A percentile compares a stretch with the other conserved stretches of the same genome.
phyloP scores from a whole-genome alignment of 2,797 vertebrate species.

The Acipenser oxyrinchus region DNA sequence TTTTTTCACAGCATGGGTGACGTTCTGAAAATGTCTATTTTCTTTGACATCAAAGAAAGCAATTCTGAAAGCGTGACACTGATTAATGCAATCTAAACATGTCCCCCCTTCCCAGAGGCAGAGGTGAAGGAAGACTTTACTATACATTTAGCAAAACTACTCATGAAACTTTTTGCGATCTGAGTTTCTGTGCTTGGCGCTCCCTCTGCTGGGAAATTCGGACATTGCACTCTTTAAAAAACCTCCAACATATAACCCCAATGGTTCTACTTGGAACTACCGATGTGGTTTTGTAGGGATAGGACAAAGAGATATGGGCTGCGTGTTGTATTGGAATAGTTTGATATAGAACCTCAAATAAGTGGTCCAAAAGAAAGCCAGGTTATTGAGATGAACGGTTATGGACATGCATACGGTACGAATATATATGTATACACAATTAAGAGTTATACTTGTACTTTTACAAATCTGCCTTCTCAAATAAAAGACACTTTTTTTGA shows the following conservation, averaged over 20 bases:
- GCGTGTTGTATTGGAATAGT: too few relatives aligned
- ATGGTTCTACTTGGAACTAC: too few relatives aligned
- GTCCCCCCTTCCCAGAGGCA: conserved; percentile 36
- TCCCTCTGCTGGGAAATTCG: conserved; percentile 46
- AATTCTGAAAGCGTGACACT: conserved; percentile 50
- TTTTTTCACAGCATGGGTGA: conserved; percentile 58
- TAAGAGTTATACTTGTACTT: too few relatives aligned
- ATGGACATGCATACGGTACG: background rate
- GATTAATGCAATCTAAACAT: conserved; percentile 59
- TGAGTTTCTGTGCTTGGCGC: conserved; percentile 42
- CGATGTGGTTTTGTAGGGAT: too few relatives aligned
- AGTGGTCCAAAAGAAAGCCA: background rate
- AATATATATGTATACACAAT: background rate
- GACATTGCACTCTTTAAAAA: too few relatives aligned
- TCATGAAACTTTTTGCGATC: background rate
- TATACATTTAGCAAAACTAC: background rate
- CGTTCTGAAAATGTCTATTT: conserved; percentile 54
- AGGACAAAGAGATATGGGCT: too few relatives aligned
- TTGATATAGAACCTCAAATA: background rate
- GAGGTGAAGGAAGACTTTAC: background rate
- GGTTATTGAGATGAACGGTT: background rate
- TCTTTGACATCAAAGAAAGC: conserved; percentile 58
- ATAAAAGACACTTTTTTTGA: too few relatives aligned
- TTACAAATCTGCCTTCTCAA: too few relatives aligned
- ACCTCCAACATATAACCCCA: too few relatives aligned